Evolutionary conservation across 1,140 invertebrate species (phyloP).

Genomic region (Bombus confusus): DNA sequence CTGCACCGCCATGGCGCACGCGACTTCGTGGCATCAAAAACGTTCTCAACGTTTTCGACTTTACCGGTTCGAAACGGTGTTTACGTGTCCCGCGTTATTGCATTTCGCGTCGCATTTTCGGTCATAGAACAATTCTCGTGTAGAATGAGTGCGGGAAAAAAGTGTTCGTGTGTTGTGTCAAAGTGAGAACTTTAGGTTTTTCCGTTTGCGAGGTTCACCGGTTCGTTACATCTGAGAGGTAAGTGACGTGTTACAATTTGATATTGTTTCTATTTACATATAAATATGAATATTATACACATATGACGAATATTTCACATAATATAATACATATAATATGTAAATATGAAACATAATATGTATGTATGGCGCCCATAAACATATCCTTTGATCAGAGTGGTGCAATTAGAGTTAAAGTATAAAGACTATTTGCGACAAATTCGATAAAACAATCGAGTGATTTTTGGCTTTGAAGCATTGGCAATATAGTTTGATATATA

Average conservation of each 20-base stretch:
- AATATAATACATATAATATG: no score
- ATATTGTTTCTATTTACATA: neutral
- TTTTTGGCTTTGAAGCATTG: neutral
- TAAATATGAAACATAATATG: no score
- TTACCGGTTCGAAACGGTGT: conserved; percentile 37
- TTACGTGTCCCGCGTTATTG: conserved; percentile 31
- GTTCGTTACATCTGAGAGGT: conserved; percentile 17
- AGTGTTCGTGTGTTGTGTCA: conserved; percentile 35
- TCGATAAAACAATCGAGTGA: neutral
- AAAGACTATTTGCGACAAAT: no score
- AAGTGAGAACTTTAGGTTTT: conserved; percentile 35
- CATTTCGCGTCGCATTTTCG: conserved; percentile 34
- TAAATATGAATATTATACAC: neutral
- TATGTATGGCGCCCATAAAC: neutral
- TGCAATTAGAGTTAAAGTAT: neutral
- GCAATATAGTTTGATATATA: neutral
- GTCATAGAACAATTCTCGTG: conserved; percentile 27
- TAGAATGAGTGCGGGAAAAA: conserved; percentile 35
- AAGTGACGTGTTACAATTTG: neutral
- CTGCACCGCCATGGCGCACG: conserved; percentile 64
- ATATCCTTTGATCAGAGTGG: neutral
- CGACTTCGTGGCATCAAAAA: conserved; percentile 57
- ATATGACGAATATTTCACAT: neutral
- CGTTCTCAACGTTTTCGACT: conserved; percentile 45
- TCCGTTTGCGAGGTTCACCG: conserved; percentile 1